A percentile compares a stretch with the other conserved stretches of the same genome.
Evolutionary conservation across 2,888 invertebrate species (phyloP).

Genomic region (Branchipolynoe longqiensis): DNA sequence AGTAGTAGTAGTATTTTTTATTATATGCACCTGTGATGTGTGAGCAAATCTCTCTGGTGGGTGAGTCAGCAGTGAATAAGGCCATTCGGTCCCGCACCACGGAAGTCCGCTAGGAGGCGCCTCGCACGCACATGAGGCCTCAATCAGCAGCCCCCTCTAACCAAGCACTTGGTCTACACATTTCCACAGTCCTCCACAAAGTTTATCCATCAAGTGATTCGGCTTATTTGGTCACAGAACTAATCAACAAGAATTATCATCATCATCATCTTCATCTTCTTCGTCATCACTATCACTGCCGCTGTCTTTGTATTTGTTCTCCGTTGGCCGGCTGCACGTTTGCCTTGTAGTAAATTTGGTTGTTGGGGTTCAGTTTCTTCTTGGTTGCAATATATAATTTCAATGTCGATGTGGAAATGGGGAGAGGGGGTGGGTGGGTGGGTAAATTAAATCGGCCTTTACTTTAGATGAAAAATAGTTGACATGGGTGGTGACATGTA

Average conservation of each 20-base stretch:
- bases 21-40: conserved; percentile 55
- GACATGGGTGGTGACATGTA: conserved; percentile 36
- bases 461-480: conserved; percentile 32
- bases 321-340: conserved; percentile 15
- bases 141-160: too few relatives aligned
- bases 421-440: neutral
- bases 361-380: neutral
- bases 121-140: conserved; percentile 16
- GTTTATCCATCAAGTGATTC: conserved; percentile 55
- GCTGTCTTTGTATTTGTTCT: conserved; percentile 9
- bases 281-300: too few relatives aligned
- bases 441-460: conserved; percentile 7
- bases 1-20: too few relatives aligned
- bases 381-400: conserved; percentile 29
- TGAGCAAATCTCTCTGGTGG: conserved; percentile 56
- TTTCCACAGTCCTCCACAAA: conserved; percentile 36
- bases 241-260: conserved; percentile 41
- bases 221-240: conserved; percentile 55
- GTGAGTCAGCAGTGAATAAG: conserved; percentile 47
- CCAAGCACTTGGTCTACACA: conserved; percentile 53
- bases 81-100: conserved; percentile 35
- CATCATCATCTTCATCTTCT: too few relatives aligned
- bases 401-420: conserved; percentile 31
- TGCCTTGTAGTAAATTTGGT: neutral
- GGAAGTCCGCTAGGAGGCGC: too few relatives aligned